Conservation (phyloP, 2,113 vertebrate genomes). For the Crocuta crocuta region DNA sequence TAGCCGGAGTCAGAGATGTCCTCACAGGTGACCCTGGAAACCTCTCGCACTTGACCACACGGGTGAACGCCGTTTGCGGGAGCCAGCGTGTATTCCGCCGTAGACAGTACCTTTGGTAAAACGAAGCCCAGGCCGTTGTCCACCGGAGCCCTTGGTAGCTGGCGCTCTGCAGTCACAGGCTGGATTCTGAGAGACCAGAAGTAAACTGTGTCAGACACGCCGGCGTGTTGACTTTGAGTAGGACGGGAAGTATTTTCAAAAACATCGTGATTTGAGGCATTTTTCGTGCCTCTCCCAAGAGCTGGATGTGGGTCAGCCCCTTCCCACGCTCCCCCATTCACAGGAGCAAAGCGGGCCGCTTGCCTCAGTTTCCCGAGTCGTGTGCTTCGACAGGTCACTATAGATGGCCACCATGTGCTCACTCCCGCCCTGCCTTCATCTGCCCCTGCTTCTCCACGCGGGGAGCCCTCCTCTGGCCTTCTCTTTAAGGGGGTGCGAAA, state of each 20-base stretch:
- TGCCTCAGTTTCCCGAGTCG: background rate
- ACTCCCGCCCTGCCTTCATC: background rate
- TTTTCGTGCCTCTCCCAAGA: background rate
- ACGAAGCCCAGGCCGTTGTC: background rate
- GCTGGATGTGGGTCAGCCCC: background rate
- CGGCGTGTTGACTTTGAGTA: too few relatives aligned
- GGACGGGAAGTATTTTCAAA: background rate
- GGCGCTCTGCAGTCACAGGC: background rate
- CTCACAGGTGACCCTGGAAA: background rate
- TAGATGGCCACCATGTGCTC: background rate
- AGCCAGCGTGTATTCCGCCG: too few relatives aligned
- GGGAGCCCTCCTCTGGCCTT: too few relatives aligned
- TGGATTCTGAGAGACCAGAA: too few relatives aligned
- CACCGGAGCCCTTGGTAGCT: too few relatives aligned
- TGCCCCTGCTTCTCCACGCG: too few relatives aligned
- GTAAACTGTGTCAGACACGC: too few relatives aligned
- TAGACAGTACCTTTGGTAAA: background rate
- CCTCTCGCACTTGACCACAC: background rate
- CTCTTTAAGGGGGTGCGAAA: background rate
- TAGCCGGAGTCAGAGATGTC: background rate
- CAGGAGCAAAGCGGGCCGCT: too few relatives aligned
- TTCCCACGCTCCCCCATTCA: fast-evolving
- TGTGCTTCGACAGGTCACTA: background rate
- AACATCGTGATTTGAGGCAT: background rate
- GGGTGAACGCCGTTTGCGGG: background rate